phyloP scores from a whole-genome alignment of 2,797 vertebrate species.

The Sus cebifrons region DNA sequence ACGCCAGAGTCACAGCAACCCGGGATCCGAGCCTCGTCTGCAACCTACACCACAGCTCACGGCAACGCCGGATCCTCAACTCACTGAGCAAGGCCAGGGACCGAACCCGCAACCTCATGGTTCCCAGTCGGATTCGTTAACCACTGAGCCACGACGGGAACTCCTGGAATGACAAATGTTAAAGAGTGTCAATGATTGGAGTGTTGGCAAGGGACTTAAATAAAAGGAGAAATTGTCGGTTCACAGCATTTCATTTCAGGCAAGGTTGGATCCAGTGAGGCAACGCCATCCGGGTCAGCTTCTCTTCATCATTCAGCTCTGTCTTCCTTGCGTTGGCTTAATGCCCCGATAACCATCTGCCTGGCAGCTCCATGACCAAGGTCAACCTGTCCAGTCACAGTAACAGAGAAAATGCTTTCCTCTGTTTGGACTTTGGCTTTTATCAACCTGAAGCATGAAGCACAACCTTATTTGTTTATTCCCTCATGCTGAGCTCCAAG shows the following conservation, averaged over 20 bases:
- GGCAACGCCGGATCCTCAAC: too few relatives aligned
- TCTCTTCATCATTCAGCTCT: too few relatives aligned
- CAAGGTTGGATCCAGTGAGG: background rate
- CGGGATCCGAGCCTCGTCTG: too few relatives aligned
- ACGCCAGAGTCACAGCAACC: too few relatives aligned
- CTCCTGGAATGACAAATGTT: too few relatives aligned
- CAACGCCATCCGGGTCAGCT: rapidly evolving
- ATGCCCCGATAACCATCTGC: background rate
- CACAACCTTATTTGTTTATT: background rate
- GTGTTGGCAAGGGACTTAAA: background rate
- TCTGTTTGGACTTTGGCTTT: background rate
- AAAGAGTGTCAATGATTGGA: too few relatives aligned
- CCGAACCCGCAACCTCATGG: too few relatives aligned
- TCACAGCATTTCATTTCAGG: background rate
- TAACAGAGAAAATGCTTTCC: too few relatives aligned
- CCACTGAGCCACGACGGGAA: too few relatives aligned
- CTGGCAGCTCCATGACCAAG: background rate
- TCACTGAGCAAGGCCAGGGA: too few relatives aligned
- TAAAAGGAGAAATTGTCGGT: background rate
- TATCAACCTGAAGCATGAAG: background rate
- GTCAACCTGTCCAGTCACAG: background rate
- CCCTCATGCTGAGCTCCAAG: background rate
- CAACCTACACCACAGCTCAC: too few relatives aligned
- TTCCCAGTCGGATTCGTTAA: too few relatives aligned
- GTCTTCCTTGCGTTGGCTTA: rapidly evolving